Conservation (phyloP, 2,888 invertebrate genomes). For the Leptinotarsa haldemani region DNA sequence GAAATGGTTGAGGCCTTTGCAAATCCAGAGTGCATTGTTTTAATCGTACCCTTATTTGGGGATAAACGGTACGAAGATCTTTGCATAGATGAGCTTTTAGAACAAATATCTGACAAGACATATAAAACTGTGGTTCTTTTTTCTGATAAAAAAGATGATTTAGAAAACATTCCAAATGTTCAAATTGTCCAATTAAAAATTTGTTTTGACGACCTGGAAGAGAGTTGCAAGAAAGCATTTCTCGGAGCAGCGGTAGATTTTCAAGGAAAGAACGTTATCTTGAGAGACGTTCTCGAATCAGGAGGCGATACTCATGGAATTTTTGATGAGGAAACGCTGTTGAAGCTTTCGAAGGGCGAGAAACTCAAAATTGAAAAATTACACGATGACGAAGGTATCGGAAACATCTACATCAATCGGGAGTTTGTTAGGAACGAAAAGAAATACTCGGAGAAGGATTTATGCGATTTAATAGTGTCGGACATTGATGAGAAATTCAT, state of each 20-base stretch:
- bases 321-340: slow-evolving; percentile 17
- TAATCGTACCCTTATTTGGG: background rate
- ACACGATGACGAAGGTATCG: background rate
- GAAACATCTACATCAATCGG: slow-evolving; percentile 24
- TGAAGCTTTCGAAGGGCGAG: slow-evolving; percentile 18
- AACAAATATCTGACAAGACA: background rate
- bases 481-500: slow-evolving; percentile 14
- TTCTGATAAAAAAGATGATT: background rate
- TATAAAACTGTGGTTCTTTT: slow-evolving; percentile 13
- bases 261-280: slow-evolving; percentile 20
- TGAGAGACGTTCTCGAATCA: slow-evolving; percentile 8
- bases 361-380: slow-evolving; percentile 11
- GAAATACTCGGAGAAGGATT: background rate
- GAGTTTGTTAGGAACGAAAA: background rate
- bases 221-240: background rate
- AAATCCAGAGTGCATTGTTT: background rate
- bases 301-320: background rate
- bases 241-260: slow-evolving; percentile 10
- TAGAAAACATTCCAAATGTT: background rate
- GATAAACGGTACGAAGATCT: background rate
- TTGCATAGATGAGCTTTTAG: background rate
- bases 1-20: slow-evolving; percentile 16
- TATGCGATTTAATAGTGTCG: background rate
- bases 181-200: background rate
- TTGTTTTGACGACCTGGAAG: slow-evolving; percentile 7